Conservation (phyloP, 2,797 vertebrate species). For the Enteromius thamalakanensis region DNA sequence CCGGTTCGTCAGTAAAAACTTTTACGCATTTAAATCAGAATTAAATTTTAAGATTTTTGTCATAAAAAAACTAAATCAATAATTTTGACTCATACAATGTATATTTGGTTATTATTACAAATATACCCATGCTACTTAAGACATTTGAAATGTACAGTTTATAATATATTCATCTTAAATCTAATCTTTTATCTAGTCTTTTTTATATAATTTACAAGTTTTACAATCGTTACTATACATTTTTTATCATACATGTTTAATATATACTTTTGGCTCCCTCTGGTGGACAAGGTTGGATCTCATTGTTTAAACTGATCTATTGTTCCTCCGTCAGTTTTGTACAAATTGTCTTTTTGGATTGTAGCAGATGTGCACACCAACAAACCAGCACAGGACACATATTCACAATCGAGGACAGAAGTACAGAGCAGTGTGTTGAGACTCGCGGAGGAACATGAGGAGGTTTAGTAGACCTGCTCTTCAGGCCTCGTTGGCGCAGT, state of each 20-base stretch:
- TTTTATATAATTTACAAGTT: too few relatives aligned
- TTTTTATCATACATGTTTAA: not conserved
- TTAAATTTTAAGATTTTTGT: too few relatives aligned
- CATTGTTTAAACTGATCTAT: not conserved
- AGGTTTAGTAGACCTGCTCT: accelerated
- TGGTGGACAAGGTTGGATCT: not conserved
- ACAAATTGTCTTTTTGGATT: not conserved
- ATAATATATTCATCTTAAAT: not conserved
- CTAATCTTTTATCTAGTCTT: not conserved
- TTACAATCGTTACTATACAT: too few relatives aligned
- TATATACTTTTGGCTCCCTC: not conserved
- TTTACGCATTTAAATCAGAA: too few relatives aligned
- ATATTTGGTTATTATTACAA: too few relatives aligned
- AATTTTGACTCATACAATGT: too few relatives aligned
- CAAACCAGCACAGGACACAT: not conserved
- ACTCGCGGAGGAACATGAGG: not conserved
- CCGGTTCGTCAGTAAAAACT: too few relatives aligned
- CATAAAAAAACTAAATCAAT: too few relatives aligned
- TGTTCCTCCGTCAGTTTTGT: not conserved
- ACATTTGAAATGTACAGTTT: not conserved
- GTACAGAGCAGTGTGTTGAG: not conserved
- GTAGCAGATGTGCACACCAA: not conserved
- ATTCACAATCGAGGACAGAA: not conserved
- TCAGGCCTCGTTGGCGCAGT: conserved; percentile 51
- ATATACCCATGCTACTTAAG: too few relatives aligned